Evolutionary conservation across 2,797 vertebrate species (phyloP), one percentile per base, ranked within the genome.

Genomic region (Meda fulgida): DNA sequence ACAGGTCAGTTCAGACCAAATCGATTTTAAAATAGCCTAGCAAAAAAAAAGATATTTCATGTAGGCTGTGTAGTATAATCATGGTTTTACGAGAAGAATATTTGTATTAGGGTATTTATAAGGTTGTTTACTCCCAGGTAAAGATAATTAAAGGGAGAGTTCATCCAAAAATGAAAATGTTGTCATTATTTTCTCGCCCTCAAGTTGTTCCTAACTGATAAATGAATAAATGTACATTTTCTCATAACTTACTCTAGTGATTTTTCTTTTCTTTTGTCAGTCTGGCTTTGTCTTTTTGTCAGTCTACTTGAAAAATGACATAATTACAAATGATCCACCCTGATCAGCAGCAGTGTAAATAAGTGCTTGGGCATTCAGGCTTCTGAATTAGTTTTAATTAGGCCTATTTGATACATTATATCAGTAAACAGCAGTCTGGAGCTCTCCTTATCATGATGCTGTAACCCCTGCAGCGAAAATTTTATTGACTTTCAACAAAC

Each of bases 401-500:
- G 14, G 46, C 46, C 46, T 23, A 51, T n/a, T 8, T 60, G 53
- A 31, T 10, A 34, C 16, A 5, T 36, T 10, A n/a, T 43, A 14
- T 26, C 51, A 58, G 34, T 58, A 72, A 43, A 81, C 21, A 81
- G n/a, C 80, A 34, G 10, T 31, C 9, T 13, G 16, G 18, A 38
- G 23, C 23, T 40, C 19, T 58, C 34, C 66, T 82, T 73, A 82
- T 82, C 53, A 46, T 23, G 53, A 58, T 43, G 80, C 38, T 58
- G 26, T 55, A 40, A 73, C 51, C 69, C 80, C 67, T 0, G 26
- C 36, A 46, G 81, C 4, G 48, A 66, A 73, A 69, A 67, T 55
- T 55, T 34, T 29, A 84, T 78, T 77, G 75, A 55, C 73, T 84
- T 78, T 84, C 63, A 84, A 77, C 82, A 84, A 67, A 67, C 46